Conservation (phyloP, 2,113 vertebrate genomes). For the Manacus vitellinus region DNA sequence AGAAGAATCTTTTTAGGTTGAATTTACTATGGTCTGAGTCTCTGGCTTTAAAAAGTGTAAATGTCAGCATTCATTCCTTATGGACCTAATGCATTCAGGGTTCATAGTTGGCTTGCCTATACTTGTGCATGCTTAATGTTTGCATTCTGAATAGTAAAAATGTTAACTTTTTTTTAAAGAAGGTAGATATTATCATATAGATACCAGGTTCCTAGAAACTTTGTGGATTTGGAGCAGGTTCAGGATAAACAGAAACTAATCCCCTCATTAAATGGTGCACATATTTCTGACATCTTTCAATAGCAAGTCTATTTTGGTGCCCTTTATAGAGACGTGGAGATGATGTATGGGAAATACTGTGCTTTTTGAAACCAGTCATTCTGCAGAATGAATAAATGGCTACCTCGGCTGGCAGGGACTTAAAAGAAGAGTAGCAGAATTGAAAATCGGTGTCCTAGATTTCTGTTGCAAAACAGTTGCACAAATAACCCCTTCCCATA, state of each 20-base stretch:
- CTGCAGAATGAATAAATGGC: background rate
- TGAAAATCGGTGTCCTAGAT: constrained; percentile 40
- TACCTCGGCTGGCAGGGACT: background rate
- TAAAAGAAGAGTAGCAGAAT: constrained; percentile 12
- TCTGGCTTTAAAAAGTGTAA: background rate
- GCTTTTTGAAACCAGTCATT: background rate
- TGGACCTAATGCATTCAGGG: background rate
- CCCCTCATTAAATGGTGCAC: background rate
- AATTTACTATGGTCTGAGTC: background rate
- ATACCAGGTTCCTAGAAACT: background rate
- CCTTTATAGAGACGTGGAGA: background rate
- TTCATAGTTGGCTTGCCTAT: background rate
- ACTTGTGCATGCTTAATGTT: background rate
- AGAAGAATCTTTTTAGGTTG: background rate
- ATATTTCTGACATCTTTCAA: background rate
- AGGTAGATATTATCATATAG: background rate
- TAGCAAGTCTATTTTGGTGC: background rate
- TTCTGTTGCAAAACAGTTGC: constrained; percentile 47
- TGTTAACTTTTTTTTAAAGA: background rate
- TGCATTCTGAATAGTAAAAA: background rate
- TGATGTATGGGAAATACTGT: background rate
- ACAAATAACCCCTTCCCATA: constrained; percentile 60
- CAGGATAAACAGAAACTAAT: background rate
- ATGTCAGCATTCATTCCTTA: background rate
- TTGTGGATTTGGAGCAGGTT: background rate